Percentiles rank a stretch among this genome's conserved stretches.
Evolutionary conservation across 2,113 vertebrate species (phyloP).

Genomic region (Dinomys branickii): DNA sequence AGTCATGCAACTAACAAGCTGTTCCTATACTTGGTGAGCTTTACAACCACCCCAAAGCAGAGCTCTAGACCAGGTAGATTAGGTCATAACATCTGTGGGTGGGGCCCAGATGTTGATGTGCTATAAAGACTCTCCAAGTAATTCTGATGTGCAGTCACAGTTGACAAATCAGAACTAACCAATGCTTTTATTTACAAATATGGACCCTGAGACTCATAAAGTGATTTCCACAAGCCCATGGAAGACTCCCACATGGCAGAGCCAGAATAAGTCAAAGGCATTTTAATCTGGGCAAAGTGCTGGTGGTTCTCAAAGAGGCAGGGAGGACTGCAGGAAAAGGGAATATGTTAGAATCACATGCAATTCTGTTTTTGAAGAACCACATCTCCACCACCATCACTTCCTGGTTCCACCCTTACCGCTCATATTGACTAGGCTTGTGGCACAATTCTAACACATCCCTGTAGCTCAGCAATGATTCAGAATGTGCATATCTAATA

Average conservation of each 20-base stretch:
- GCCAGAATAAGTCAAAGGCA: background rate
- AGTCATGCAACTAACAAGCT: background rate
- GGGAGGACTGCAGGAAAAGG: background rate
- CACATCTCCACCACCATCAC: no score
- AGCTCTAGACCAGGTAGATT: accelerated
- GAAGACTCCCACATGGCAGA: background rate
- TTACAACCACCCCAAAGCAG: background rate
- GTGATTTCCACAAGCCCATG: background rate
- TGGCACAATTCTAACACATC: background rate
- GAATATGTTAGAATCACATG: background rate
- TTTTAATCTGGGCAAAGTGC: background rate
- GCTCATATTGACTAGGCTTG: background rate
- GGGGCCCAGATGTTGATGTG: background rate
- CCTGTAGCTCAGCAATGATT: background rate
- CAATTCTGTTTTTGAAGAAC: background rate
- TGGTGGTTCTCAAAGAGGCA: background rate
- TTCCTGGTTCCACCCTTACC: background rate
- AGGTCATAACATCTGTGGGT: background rate
- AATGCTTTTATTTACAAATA: background rate
- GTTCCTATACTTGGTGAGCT: background rate
- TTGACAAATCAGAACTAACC: background rate
- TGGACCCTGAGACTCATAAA: background rate
- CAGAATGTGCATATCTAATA: background rate
- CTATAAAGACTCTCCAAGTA: background rate
- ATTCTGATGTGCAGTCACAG: background rate